Conservation (phyloP, 1,140 invertebrate species). For the Cyrtorhinus lividipennis region DNA sequence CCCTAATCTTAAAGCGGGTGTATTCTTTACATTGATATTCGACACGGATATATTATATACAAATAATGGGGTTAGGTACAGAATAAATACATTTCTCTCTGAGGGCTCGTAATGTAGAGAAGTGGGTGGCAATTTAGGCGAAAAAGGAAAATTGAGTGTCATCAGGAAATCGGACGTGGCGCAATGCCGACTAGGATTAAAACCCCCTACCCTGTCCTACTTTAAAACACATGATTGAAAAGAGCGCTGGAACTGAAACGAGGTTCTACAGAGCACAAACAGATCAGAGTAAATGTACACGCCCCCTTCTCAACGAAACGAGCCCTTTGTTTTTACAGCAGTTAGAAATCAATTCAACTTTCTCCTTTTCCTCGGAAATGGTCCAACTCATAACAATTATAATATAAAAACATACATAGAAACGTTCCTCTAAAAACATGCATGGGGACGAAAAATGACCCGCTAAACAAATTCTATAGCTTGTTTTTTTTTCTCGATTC, state of each 20-base stretch:
- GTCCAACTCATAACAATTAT: constrained; percentile 11
- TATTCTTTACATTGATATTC: constrained; percentile 8
- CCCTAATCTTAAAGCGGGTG: constrained; percentile 1
- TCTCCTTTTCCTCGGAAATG: neutral
- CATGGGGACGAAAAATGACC: neutral
- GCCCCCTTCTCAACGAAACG: too few relatives aligned
- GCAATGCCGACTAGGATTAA: too few relatives aligned
- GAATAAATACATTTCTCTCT: neutral
- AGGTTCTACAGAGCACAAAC: too few relatives aligned
- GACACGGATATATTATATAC: constrained; percentile 3
- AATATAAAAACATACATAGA: constrained; percentile 2
- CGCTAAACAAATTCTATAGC: neutral
- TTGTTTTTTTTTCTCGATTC: neutral
- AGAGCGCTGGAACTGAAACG: too few relatives aligned
- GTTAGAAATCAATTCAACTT: too few relatives aligned
- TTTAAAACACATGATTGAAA: too few relatives aligned
- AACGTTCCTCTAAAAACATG: neutral
- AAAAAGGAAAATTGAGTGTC: neutral
- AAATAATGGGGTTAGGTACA: constrained; percentile 8
- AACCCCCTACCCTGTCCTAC: too few relatives aligned
- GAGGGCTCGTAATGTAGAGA: too few relatives aligned
- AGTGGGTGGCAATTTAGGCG: too few relatives aligned
- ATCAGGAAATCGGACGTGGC: too few relatives aligned
- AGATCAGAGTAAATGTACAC: too few relatives aligned
- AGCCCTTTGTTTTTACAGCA: too few relatives aligned